A percentile compares a stretch with the other conserved stretches of the same genome.
These are phyloP conservation scores for Malthinus flaveolus DNA, from an alignment of 2,888 invertebrate species.

Conservation along the genomic window DNA sequence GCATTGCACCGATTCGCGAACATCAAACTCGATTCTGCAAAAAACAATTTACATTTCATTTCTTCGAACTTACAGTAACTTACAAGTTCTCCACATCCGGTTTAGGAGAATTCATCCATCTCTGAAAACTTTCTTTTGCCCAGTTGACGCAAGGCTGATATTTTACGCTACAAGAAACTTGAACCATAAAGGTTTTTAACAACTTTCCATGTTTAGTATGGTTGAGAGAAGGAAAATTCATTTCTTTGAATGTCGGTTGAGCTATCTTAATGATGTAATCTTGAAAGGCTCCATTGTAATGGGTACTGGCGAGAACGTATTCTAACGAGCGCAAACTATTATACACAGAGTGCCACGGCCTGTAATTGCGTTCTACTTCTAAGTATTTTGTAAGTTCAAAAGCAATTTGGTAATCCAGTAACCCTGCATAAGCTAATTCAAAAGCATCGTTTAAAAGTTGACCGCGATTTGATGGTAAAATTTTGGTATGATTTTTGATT, in stretches of 20 bases:
- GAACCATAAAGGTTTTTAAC: conserved; percentile 60
- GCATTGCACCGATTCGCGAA: conserved; percentile 66
- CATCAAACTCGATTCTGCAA: conserved; percentile 65
- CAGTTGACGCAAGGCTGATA: conserved; percentile 60
- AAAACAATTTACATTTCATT: conserved; percentile 24
- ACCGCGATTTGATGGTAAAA: conserved; percentile 65
- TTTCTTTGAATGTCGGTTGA: conserved; percentile 53
- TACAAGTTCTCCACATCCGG: conserved; percentile 50
- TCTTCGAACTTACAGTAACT: conserved; percentile 19
- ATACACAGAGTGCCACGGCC: conserved; percentile 69
- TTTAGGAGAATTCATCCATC: conserved; percentile 46
- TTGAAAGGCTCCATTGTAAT: conserved; percentile 56
- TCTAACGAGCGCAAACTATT: conserved; percentile 60
- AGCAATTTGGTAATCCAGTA: conserved; percentile 63
- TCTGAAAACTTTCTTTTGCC: conserved; percentile 55
- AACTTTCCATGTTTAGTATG: conserved; percentile 60
- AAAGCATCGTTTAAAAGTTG: conserved; percentile 76
- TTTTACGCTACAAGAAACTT: conserved; percentile 63
- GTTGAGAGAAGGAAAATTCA: conserved; percentile 35
- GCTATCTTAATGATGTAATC: conserved; percentile 56
- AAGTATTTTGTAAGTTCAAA: conserved; percentile 67
- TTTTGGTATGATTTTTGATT: conserved; percentile 48
- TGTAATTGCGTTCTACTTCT: conserved; percentile 61
- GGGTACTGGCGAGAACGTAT: conserved; percentile 56
- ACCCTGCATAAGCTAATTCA: conserved; percentile 63